Evolutionary conservation across 2,797 vertebrate genomes (phyloP), one percentile per base, ranked within the genome.

Genomic region (Margarornis squamiger): DNA sequence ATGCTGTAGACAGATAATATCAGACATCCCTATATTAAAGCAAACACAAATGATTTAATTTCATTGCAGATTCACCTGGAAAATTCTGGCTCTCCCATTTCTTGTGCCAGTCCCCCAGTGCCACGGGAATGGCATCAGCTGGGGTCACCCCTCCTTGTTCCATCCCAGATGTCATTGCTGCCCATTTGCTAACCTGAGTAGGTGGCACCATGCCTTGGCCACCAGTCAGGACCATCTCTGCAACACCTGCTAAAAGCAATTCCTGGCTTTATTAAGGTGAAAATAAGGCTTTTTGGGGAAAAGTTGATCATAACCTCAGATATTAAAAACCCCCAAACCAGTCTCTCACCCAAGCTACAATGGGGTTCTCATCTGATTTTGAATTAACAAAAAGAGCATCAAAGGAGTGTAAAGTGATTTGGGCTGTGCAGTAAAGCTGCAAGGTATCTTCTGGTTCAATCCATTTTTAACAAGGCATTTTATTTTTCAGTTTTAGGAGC

Each of bases 21-120:
- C 95, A 94, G 61, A 86, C 91, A 95, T 92, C 88, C 76, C 77
- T 93, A 39, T 94, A 96, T 97, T 95, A 97, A 93, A 97, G 86
- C 74, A 92, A 85, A 85, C 88, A 49, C 72, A 48, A 83, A 85
- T 61, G 4, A 39, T 89, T 91, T 90, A 21, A 94, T 97, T 97
- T 88, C 65, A 22, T 80, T 96, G 85, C 79, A 78, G 84, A 95
- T 95, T 94, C 92, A 34, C 72, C 90, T 95, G 85, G 85, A 95
- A 90, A 95, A 83, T 72, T 74, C 73, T 82, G 57, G 38, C 38
- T 95, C 81, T 95, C 73, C 72, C 18, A 6, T 77, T 74, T 66
- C 46, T 26, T 91, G 43, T 14, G 39, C 88, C 74, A 70, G 49
- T 65, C 54, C 65, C 68, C 55, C 23, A 10, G 24, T 86, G 84